A percentile compares a stretch with the other conserved stretches of the same genome.
Evolutionary conservation across 2,797 vertebrate genomes (phyloP).

Genomic region (Poeciliopsis paucimaculata): DNA sequence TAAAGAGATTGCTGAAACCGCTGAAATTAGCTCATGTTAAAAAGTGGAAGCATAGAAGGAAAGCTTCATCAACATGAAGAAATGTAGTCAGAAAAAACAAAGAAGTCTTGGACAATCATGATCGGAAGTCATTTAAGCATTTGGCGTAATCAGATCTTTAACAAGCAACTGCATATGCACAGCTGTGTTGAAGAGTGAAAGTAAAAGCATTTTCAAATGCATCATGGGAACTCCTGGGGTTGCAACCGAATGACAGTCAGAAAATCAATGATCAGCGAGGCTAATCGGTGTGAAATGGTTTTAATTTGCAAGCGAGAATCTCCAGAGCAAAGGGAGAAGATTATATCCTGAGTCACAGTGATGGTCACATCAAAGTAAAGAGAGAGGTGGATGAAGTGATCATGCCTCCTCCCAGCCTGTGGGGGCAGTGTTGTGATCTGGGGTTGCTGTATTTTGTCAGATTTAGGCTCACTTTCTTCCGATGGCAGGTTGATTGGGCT

Average conservation of each 20-base stretch:
- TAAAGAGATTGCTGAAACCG: neutral
- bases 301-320: neutral
- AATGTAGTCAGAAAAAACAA: neutral
- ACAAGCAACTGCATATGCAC: neutral
- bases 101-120: neutral
- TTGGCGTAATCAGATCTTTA: neutral
- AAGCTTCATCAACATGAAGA: neutral
- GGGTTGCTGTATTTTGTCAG: neutral
- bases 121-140: neutral
- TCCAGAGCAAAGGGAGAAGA: neutral
- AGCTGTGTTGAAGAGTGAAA: neutral
- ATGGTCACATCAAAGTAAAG: neutral
- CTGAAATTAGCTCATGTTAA: neutral
- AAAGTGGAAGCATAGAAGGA: neutral
- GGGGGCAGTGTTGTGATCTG: neutral
- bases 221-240: neutral
- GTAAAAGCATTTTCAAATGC: neutral
- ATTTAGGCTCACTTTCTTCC: neutral
- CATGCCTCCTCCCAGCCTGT: neutral
- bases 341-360: neutral
- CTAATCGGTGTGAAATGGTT: neutral
- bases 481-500: neutral
- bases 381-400: neutral
- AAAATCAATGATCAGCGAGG: neutral
- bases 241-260: neutral